phyloP scores from a whole-genome alignment of 23 tunicate species.

The Ciona savignyi region DNA sequence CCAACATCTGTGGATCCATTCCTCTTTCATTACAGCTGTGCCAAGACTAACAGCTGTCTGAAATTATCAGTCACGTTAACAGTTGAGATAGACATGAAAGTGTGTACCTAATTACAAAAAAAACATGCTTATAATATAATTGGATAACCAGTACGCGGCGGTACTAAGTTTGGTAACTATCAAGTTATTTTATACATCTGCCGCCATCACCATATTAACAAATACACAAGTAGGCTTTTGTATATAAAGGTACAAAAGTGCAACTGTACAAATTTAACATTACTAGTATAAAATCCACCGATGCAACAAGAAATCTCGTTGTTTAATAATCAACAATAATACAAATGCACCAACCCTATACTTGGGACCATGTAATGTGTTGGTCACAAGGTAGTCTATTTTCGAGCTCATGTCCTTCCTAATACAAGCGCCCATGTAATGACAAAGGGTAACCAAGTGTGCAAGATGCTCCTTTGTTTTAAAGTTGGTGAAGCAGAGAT shows the following conservation, averaged over 20 bases:
- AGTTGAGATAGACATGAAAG: neutral
- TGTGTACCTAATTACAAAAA: neutral
- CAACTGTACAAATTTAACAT: too few species aligned
- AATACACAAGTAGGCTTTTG: too few species aligned
- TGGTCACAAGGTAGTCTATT: constrained; percentile 73
- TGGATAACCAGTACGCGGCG: too few species aligned
- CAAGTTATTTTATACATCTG: too few species aligned
- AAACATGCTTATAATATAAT: neutral
- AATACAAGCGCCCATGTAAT: constrained; percentile 92
- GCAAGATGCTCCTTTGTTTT: constrained; percentile 78
- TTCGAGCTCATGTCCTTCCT: constrained; percentile 82
- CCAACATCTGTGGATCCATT: constrained; percentile 92
- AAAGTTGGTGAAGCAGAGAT: constrained; percentile 82
- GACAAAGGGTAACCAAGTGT: constrained; percentile 71
- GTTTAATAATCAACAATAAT: neutral
- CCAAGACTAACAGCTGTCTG: constrained; percentile 93
- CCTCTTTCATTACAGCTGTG: constrained; percentile 76
- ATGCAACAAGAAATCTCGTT: neutral
- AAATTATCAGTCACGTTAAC: neutral
- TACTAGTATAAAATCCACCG: neutral
- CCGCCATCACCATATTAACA: too few species aligned
- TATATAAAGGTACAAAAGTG: too few species aligned
- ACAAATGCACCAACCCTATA: constrained; percentile 36
- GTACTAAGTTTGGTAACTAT: too few species aligned
- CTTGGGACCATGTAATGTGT: constrained; percentile 70